Conservation (phyloP, 2,888 invertebrate species). For the Trachelus troglodyta region DNA sequence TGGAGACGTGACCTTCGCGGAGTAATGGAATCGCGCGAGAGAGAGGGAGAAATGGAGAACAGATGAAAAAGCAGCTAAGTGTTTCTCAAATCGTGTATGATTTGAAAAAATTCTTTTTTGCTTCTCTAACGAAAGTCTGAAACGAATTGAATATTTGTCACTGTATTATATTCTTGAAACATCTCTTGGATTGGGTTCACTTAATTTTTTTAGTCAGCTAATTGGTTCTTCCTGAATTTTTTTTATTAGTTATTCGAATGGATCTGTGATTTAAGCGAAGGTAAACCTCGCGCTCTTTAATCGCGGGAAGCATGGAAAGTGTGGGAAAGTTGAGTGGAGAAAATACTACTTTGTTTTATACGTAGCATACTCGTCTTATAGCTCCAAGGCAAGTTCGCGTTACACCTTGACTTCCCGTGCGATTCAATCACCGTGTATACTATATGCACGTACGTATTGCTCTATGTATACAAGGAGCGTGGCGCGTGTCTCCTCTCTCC, state of each 20-base stretch:
- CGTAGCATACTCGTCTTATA: neutral
- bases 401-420: conserved; percentile 21
- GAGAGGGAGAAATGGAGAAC: neutral
- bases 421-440: conserved; percentile 9
- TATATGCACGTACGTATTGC: conserved; percentile 1
- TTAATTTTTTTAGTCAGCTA: neutral
- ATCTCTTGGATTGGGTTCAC: neutral
- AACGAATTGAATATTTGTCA: neutral
- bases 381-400: conserved; percentile 11
- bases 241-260: neutral
- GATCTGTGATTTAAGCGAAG: neutral
- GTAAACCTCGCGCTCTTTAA: neutral
- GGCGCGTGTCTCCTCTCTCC: conserved; percentile 16
- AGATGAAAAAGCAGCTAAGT: neutral
- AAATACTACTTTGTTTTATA: conserved; percentile 51
- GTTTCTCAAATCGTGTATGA: neutral
- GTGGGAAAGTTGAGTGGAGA: conserved; percentile 63
- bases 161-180: neutral
- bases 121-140: neutral
- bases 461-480: conserved; percentile 9
- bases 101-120: neutral
- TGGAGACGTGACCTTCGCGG: no score
- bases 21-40: neutral
- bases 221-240: neutral
- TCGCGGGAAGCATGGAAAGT: conserved; percentile 56